A percentile compares a stretch with the other conserved stretches of the same genome.
Evolutionary conservation across 2,888 invertebrate genomes (phyloP).

Genomic region (Agrotis puta): DNA sequence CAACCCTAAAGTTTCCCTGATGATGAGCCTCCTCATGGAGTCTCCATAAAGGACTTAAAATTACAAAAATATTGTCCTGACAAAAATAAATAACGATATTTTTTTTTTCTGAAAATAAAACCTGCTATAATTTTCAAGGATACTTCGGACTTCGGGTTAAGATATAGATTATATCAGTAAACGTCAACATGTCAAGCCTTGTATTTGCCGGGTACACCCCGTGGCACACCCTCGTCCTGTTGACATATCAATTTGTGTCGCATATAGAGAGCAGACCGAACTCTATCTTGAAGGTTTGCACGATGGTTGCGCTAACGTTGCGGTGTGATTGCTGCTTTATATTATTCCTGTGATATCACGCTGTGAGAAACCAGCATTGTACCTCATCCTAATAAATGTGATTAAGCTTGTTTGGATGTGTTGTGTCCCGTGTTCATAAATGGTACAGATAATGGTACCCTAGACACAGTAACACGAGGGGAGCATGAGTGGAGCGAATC

Average conservation of each 20-base stretch:
- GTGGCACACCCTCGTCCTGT: constrained; percentile 57
- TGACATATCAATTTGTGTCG: constrained; percentile 66
- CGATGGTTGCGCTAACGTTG: not conserved
- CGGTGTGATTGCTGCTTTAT: not conserved
- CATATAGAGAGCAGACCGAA: constrained; percentile 17
- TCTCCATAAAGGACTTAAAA: too few species aligned
- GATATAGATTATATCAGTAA: constrained; percentile 52
- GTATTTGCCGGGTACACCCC: constrained; percentile 30
- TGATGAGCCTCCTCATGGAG: too few species aligned
- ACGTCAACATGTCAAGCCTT: constrained; percentile 43
- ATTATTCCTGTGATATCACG: not conserved
- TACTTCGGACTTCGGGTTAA: not conserved
- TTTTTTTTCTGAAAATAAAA: not conserved
- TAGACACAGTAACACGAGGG: too few species aligned
- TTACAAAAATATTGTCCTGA: too few species aligned
- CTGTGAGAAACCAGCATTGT: too few species aligned
- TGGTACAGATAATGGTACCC: too few species aligned
- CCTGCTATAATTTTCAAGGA: not conserved
- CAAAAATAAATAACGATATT: not conserved
- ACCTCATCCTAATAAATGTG: too few species aligned
- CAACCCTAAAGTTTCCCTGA: too few species aligned
- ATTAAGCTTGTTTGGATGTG: too few species aligned
- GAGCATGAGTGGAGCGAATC: too few species aligned
- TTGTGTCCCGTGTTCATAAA: too few species aligned
- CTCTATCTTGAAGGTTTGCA: not conserved